Evolutionary conservation across 2,888 invertebrate genomes (phyloP).

Genomic region (Caenorhabditis plicata): DNA sequence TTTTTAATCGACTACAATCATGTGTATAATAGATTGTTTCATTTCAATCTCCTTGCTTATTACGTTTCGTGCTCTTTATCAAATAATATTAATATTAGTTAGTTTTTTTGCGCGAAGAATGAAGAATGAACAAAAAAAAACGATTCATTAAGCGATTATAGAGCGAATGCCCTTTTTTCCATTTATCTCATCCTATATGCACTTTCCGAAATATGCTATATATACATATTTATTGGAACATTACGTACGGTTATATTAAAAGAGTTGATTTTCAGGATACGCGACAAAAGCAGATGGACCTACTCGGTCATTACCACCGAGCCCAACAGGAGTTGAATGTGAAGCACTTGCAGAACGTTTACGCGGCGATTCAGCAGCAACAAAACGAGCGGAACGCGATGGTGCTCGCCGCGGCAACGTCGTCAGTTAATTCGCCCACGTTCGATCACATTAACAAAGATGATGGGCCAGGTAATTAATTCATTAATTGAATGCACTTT

Average conservation of each 20-base stretch:
- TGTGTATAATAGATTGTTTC: too few species aligned
- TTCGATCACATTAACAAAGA: not conserved
- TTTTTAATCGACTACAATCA: too few species aligned
- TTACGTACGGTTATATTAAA: too few species aligned
- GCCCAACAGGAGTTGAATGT: conserved; percentile 46
- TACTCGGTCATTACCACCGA: conserved; percentile 48
- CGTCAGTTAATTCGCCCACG: not conserved
- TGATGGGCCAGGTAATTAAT: conserved; percentile 14
- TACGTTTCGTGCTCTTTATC: too few species aligned
- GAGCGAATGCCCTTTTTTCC: too few species aligned
- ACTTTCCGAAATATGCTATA: too few species aligned
- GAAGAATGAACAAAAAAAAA: too few species aligned
- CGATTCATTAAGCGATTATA: too few species aligned
- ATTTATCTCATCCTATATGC: too few species aligned
- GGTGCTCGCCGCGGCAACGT: not conserved
- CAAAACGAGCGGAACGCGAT: conserved; percentile 11
- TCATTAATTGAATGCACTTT: not conserved
- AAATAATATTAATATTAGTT: too few species aligned
- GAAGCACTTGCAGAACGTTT: conserved; percentile 44
- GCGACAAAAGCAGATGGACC: conserved; percentile 57
- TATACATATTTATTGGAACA: not conserved
- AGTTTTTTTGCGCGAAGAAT: too few species aligned
- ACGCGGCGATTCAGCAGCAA: conserved; percentile 32
- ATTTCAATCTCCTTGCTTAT: too few species aligned
- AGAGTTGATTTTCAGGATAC: conserved; percentile 41